Conservation (phyloP, 2,113 vertebrate genomes). For the Nymphicus hollandicus region DNA sequence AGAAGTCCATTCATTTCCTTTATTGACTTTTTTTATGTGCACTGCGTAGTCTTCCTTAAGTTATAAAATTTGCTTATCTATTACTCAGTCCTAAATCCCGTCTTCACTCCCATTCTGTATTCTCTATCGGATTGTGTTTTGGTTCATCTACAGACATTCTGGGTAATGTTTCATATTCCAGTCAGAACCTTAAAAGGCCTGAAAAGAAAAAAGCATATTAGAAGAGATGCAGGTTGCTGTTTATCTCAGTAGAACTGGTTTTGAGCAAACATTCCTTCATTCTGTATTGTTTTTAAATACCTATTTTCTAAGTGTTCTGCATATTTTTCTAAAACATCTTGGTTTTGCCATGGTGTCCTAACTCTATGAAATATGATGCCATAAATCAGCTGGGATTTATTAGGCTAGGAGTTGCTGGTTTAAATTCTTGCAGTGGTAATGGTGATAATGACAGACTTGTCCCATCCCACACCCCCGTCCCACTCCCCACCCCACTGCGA, state of each 20-base stretch:
- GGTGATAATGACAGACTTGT: not conserved
- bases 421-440: not conserved
- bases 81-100: not conserved
- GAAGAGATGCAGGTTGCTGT: not conserved
- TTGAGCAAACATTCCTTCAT: not conserved
- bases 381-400: not conserved
- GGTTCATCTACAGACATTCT: not conserved
- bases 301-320: not conserved
- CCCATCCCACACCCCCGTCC: fast-evolving
- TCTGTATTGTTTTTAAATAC: not conserved
- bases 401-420: not conserved
- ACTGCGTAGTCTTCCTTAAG: not conserved
- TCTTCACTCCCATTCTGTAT: not conserved
- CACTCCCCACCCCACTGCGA: not conserved
- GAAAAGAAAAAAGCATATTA: not conserved
- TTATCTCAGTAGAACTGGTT: not conserved
- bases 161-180: not conserved
- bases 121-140: not conserved
- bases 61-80: not conserved
- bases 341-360: not conserved
- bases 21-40: not conserved
- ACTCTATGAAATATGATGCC: not conserved
- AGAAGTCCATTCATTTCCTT: not conserved
- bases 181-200: not conserved
- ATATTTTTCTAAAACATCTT: not conserved